Evolutionary conservation across 2,797 vertebrate species (phyloP).

Genomic region (Urosaurus nigricauda): DNA sequence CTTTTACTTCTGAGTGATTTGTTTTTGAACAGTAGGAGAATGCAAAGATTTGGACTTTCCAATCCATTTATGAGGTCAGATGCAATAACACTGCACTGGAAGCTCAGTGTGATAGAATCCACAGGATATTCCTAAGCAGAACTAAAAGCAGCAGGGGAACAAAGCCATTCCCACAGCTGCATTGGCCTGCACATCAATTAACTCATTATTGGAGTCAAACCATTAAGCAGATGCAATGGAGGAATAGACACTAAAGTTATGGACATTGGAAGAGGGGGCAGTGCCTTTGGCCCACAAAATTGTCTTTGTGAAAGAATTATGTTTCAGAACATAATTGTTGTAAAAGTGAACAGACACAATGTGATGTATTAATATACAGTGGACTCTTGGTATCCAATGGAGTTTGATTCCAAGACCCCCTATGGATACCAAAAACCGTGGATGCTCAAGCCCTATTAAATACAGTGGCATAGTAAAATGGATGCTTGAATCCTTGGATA

Average conservation of each 20-base stretch:
- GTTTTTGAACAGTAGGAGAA: constrained; percentile 53
- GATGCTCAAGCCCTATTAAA: too few relatives aligned
- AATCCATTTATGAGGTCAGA: constrained; percentile 40
- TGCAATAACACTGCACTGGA: constrained; percentile 29
- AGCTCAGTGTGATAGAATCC: constrained; percentile 51
- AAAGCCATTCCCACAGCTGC: constrained; percentile 31
- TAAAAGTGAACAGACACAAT: not conserved
- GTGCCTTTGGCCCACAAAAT: too few relatives aligned
- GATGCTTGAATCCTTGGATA: too few relatives aligned
- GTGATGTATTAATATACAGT: not conserved
- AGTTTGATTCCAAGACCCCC: too few relatives aligned
- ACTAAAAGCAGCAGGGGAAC: constrained; percentile 33
- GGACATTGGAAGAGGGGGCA: too few relatives aligned
- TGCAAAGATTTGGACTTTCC: constrained; percentile 46
- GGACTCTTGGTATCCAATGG: too few relatives aligned
- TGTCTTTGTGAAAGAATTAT: too few relatives aligned
- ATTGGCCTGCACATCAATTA: constrained; percentile 31
- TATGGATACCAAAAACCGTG: too few relatives aligned
- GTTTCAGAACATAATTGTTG: not conserved
- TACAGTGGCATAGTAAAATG: too few relatives aligned
- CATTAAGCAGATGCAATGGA: constrained; percentile 9
- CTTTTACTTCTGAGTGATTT: constrained; percentile 48
- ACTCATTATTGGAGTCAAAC: constrained; percentile 23
- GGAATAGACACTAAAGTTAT: not conserved
- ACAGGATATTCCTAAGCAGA: constrained; percentile 1